Evolutionary conservation across 2,113 vertebrate species (phyloP), one percentile per base, ranked within the genome.

Genomic region (Caloenas nicobarica): DNA sequence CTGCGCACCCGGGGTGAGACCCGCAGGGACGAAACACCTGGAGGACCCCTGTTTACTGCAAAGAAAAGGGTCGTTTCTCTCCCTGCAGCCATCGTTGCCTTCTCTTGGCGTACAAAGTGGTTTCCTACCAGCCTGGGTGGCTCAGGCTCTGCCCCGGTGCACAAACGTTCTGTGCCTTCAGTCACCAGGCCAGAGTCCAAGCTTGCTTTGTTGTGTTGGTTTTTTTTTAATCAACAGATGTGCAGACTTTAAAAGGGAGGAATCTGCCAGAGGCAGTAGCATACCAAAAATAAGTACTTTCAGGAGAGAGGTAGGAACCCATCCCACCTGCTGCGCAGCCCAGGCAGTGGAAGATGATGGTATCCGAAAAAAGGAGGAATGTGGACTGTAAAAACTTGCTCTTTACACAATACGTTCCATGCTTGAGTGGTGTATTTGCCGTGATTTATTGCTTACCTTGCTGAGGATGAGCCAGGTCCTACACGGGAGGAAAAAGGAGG

Each of bases 221-320:
- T 34, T 19, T 33, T 89, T 91, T 95, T 77, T 14, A 86, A 86
- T 94, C 91, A 91, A 22, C 89, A 92, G 95, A 82, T 96, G 85
- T 94, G 94, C 95, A 80, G 93, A 54, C 56, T 60, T 95, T 42
- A 7, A 62, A 86, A 58, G 81, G 85, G 66, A 91, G 82, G 92
- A 93, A 94, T 91, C 96, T 94, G 91, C 92, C 96, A 94, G 86
- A 77, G 96, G 96, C 86, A 70, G 88, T 86, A 77, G 82, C 88
- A 90, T 83, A 53, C 90, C 82, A 46, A 34, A 76, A 58, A 65
- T 53, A 65, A 89, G n/a, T 28, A 4, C 25, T 82, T 6, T 28
- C 1, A 5, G 72, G 51, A 48, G 81, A 76, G 80, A 81, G 72
- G 57, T 78, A 29, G 86, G 91, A 92, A 54, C 58, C 79, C 82